These are phyloP conservation scores for Aphelocoma californica DNA, from an alignment of 2,797 vertebrate species.

Conservation along the genomic window DNA sequence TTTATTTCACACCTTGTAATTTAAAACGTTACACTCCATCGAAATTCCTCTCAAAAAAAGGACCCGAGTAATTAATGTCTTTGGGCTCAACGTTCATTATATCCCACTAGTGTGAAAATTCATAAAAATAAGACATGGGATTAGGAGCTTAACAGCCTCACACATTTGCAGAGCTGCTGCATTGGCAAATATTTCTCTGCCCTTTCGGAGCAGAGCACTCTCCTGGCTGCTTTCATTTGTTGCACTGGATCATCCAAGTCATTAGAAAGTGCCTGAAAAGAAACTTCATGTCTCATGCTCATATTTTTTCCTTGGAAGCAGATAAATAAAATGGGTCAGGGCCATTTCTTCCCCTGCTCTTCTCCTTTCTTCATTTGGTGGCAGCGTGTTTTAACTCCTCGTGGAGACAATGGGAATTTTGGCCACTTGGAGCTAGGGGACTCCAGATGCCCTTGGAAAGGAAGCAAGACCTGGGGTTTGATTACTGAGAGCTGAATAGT, in stretches of 20 bases:
- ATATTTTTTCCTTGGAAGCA: neutral
- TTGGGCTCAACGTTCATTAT: slow-evolving; percentile 53
- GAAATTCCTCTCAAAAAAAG: slow-evolving; percentile 60
- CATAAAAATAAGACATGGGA: slow-evolving; percentile 52
- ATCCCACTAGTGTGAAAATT: slow-evolving; percentile 61
- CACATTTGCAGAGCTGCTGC: slow-evolving; percentile 48
- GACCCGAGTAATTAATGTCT: slow-evolving; percentile 54
- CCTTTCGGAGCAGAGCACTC: neutral
- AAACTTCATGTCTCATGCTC: neutral
- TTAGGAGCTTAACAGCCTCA: slow-evolving; percentile 61
- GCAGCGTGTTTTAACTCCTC: neutral
- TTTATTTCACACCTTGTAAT: slow-evolving; percentile 67
- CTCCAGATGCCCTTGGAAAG: slow-evolving; percentile 4
- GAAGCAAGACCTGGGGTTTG: neutral
- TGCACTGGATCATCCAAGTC: neutral
- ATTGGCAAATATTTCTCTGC: slow-evolving; percentile 24
- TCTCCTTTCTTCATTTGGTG: neutral
- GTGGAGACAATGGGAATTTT: slow-evolving; percentile 8
- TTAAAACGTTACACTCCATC: slow-evolving; percentile 60
- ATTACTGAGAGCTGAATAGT: neutral
- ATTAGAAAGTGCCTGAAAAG: neutral
- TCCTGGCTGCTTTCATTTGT: slow-evolving; percentile 5
- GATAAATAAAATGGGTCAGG: neutral
- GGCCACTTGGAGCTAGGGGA: neutral
- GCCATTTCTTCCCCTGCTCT: neutral